phyloP scores from a whole-genome alignment of 2,888 invertebrate species.

The Drosophila phalerata region DNA sequence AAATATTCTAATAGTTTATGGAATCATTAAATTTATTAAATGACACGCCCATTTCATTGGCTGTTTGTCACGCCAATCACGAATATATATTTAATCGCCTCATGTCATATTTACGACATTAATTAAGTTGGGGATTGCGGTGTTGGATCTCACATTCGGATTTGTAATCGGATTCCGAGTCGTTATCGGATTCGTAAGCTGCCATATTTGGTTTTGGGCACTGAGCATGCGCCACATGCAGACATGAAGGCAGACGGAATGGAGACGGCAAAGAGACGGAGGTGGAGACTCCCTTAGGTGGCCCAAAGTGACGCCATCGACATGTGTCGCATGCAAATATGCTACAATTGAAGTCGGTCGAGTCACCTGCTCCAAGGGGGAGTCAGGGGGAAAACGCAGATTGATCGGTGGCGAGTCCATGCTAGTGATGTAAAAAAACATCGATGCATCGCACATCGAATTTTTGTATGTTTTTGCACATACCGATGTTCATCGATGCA shows the following conservation, averaged over 20 bases:
- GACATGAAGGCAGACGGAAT: background rate
- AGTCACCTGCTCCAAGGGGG: background rate
- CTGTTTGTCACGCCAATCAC: conserved; percentile 25
- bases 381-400: background rate
- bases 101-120: conserved; percentile 29
- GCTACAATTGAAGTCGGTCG: background rate
- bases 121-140: conserved; percentile 1
- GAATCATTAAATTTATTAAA: conserved; percentile 39
- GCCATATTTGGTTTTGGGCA: conserved; percentile 26
- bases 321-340: conserved; percentile 39
- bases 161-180: background rate
- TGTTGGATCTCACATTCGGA: background rate
- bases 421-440: too few species aligned
- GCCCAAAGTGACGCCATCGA: conserved; percentile 9
- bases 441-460: too few species aligned
- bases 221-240: conserved; percentile 43
- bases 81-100: conserved; percentile 26
- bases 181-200: background rate
- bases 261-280: background rate
- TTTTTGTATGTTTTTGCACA: too few species aligned
- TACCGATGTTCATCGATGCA: too few species aligned
- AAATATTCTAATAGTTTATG: conserved; percentile 9
- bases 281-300: background rate
- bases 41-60: conserved; percentile 1
- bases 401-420: background rate